Evolutionary conservation across 2,113 vertebrate genomes (phyloP).

Genomic region (Notothenia rossii): DNA sequence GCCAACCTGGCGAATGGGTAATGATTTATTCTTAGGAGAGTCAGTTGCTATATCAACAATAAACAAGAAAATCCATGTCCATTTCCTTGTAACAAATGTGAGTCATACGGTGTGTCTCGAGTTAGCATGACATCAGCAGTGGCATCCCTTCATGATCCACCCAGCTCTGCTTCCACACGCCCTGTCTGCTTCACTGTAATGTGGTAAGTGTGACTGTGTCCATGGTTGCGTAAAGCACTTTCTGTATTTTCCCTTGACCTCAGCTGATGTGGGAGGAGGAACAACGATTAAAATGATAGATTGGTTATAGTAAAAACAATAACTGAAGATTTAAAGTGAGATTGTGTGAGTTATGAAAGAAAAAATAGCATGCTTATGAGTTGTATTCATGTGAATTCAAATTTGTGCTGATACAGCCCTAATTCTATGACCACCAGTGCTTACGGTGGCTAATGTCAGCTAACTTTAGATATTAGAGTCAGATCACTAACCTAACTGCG

Average conservation of each 20-base stretch:
- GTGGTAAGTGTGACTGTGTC: conserved; percentile 1
- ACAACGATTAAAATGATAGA: neutral
- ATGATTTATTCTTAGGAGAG: conserved; percentile 10
- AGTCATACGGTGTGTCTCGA: conserved; percentile 62
- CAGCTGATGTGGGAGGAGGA: conserved; percentile 24
- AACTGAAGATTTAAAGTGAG: neutral
- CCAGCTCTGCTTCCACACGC: neutral
- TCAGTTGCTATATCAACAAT: conserved; percentile 56
- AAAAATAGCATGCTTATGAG: neutral
- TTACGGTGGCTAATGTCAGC: no score
- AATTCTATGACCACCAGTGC: no score
- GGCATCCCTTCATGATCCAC: neutral
- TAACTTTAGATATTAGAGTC: no score
- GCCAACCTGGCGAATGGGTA: neutral
- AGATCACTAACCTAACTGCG: no score
- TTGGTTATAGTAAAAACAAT: neutral
- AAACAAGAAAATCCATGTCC: neutral
- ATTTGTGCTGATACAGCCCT: no score
- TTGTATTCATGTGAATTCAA: neutral
- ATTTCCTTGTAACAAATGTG: neutral
- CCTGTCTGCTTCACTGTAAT: neutral
- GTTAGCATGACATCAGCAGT: conserved; percentile 10
- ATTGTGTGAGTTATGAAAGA: neutral
- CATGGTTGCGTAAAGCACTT: neutral
- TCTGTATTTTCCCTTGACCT: conserved; percentile 10